phyloP scores from a whole-genome alignment of 2,113 vertebrate species.

The Polypterus bichir region DNA sequence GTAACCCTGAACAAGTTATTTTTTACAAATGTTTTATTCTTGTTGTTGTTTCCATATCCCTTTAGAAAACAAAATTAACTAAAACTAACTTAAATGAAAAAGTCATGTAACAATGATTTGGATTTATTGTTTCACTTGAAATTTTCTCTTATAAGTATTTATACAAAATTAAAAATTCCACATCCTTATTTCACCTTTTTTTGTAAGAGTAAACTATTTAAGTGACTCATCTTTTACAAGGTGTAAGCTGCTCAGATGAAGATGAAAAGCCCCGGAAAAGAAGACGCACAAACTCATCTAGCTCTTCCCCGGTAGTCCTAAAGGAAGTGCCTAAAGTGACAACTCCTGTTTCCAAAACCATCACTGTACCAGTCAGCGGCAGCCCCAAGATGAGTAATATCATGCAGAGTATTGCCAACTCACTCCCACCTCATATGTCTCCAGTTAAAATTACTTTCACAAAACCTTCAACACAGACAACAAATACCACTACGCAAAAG shows the following conservation, averaged over 20 bases:
- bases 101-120: too few relatives aligned
- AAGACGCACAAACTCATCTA: slow-evolving; percentile 84
- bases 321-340: slow-evolving; percentile 81
- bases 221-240: slow-evolving; percentile 39
- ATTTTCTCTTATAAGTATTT: too few relatives aligned
- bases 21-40: too few relatives aligned
- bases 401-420: slow-evolving; percentile 98
- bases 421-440: slow-evolving; percentile 91
- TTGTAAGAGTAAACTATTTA: too few relatives aligned
- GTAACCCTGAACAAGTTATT: too few relatives aligned
- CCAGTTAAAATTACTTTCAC: slow-evolving; percentile 98
- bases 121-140: too few relatives aligned
- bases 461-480: slow-evolving; percentile 88
- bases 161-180: background rate
- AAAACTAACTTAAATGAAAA: too few relatives aligned
- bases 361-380: slow-evolving; percentile 76
- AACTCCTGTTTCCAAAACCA: slow-evolving; percentile 76
- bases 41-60: too few relatives aligned
- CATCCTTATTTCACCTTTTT: background rate
- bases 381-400: slow-evolving; percentile 98
- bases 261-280: slow-evolving; percentile 97
- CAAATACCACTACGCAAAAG: slow-evolving; percentile 91
- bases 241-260: slow-evolving; percentile 92
- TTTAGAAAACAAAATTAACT: too few relatives aligned
- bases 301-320: slow-evolving; percentile 84